These are phyloP conservation scores for Ctena decussata DNA, from an alignment of 2,888 invertebrate genomes.

Conservation along the genomic window DNA sequence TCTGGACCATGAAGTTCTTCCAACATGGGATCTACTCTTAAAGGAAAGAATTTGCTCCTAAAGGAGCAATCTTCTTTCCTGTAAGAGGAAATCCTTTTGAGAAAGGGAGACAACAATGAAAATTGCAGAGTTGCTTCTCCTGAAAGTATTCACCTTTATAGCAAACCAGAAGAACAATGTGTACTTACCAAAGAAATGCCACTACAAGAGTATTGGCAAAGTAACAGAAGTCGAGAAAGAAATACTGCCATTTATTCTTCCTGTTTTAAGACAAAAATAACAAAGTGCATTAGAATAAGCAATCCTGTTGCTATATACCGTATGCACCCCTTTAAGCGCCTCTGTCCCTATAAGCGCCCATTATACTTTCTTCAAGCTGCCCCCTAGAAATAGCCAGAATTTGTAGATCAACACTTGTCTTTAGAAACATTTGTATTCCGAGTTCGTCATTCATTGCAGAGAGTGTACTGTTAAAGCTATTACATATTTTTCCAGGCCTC, in stretches of 20 bases:
- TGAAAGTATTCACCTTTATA: neutral
- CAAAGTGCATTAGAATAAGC: neutral
- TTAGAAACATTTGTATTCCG: no score
- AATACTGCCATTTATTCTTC: slow-evolving; percentile 82
- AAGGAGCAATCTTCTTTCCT: neutral
- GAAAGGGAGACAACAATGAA: neutral
- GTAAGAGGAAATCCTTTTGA: neutral
- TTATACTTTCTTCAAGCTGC: neutral
- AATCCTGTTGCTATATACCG: neutral
- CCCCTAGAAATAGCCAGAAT: neutral
- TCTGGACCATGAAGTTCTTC: neutral
- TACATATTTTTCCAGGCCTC: no score
- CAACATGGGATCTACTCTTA: neutral
- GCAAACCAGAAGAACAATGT: neutral
- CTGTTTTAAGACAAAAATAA: slow-evolving; percentile 62
- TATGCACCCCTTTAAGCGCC: neutral
- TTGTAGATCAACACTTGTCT: neutral
- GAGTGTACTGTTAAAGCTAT: no score
- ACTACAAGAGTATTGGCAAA: slow-evolving; percentile 76
- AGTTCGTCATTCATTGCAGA: no score
- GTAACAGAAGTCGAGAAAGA: slow-evolving; percentile 84
- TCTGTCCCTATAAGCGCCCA: neutral
- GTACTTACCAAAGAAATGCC: slow-evolving; percentile 81
- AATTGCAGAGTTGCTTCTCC: neutral
- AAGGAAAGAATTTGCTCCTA: neutral